phyloP scores from a whole-genome alignment of 2,797 vertebrate genomes.

The Lates japonicus region DNA sequence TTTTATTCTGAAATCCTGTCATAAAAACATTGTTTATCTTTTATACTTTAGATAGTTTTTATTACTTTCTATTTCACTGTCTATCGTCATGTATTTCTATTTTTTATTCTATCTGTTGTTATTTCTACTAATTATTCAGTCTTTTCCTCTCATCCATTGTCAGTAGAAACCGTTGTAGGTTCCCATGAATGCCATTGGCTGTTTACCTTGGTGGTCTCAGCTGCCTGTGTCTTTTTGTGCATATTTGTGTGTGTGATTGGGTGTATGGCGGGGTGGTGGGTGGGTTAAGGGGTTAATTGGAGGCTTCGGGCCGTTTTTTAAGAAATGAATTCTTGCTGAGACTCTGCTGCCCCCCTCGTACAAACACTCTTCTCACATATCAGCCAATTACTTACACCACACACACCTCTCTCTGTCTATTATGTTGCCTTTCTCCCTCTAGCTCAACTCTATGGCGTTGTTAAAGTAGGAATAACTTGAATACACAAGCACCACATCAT shows the following conservation, averaged over 20 bases:
- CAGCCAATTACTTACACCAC: conserved; percentile 54
- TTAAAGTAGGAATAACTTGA: background rate
- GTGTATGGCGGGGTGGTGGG: background rate
- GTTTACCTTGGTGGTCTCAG: conserved; percentile 45
- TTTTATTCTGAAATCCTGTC: conserved; percentile 28
- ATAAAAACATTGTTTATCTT: background rate
- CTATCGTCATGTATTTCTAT: background rate
- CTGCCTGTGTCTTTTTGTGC: background rate
- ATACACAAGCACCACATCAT: conserved; percentile 6
- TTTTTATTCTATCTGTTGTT: too few relatives aligned
- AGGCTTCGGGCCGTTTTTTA: conserved; percentile 60
- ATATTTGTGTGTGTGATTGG: background rate
- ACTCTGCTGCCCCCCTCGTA: conserved; percentile 15
- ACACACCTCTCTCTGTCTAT: conserved; percentile 1
- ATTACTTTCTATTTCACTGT: background rate
- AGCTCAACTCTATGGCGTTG: background rate
- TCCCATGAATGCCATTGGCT: conserved; percentile 44
- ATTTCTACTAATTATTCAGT: background rate
- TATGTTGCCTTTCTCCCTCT: background rate
- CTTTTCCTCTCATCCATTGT: background rate
- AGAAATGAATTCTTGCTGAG: conserved; percentile 45
- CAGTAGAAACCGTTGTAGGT: background rate
- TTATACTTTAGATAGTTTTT: too few relatives aligned
- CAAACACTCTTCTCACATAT: conserved; percentile 54
- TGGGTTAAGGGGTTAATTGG: conserved; percentile 66